Evolutionary conservation across 1,140 invertebrate species (phyloP), one percentile per base, ranked within the genome.

Genomic region (Palaemon carinicauda): DNA sequence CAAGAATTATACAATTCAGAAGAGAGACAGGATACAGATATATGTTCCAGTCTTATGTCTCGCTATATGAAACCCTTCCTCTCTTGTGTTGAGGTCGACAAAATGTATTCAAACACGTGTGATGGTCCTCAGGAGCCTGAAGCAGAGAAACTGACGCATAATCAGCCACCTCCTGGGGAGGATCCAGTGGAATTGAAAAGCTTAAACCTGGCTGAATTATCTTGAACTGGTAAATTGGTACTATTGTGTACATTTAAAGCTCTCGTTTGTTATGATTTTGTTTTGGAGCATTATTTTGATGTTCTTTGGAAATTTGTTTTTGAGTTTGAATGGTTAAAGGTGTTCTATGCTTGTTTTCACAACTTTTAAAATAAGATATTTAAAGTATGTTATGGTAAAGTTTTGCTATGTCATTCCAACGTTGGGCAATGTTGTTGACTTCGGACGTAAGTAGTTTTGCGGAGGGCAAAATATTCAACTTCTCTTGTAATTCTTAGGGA

Each of bases 11-110:
- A 86, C 65, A 80, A 24, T 1, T 1, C 17, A 5, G 60, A 17
- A 9, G 83, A 86, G 50, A 15, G 41, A 19, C n/a, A 33, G 27
- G 77, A 86, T 3, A 27, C 27, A 14, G 10, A 24, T 3, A 19
- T 80, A 15, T 86, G 83, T 29, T 54, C 83, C 77, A 53, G 50
- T 12, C 14, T 86, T 15, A 86, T 86, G 83, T 73, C 24, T 1
- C 83, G 50, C 14, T 86, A 86, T 78, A 86, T 86, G 83, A 69
- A 27, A 21, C 83, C 83, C 1, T 86, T 86, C 51, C 51, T 86
- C 29, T n/a, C 53, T 50, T 52, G 12, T 0, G 24, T 9, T 78
- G 29, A n/a, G 15, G 21, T 29, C 0, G 74, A 24, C 69, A 73
- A 24, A 29, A n/a, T 4, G 17, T 31, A 73, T 31, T 17, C 5